Conservation (phyloP, 2,797 vertebrate genomes). For the Bradypodion ventrale region DNA sequence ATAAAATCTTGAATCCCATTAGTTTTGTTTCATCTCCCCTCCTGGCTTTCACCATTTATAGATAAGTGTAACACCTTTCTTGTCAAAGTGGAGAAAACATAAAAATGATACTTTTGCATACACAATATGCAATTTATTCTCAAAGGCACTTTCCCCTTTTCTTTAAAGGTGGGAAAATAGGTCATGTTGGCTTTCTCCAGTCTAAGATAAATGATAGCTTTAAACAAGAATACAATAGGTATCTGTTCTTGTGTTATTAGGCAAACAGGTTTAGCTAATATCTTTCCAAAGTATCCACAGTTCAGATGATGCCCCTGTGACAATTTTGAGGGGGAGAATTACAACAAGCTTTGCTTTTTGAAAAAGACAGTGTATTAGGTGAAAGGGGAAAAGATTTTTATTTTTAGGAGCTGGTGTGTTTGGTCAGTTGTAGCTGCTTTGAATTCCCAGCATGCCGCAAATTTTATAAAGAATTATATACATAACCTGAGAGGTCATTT, state of each 20-base stretch:
- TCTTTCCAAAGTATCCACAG: conserved; percentile 43
- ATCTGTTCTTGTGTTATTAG: conserved; percentile 28
- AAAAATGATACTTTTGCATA: conserved; percentile 33
- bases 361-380: background rate
- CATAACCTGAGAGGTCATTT: background rate
- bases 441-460: background rate
- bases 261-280: conserved; percentile 52
- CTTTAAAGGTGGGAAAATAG: background rate
- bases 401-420: background rate
- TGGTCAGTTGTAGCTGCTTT: background rate
- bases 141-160: background rate
- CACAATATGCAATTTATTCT: conserved; percentile 31
- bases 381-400: background rate
- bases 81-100: conserved; percentile 28
- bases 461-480: background rate
- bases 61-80: conserved; percentile 32
- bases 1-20: conserved; percentile 22
- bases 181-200: conserved; percentile 11
- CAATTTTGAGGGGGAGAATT: background rate
- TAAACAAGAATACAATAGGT: background rate
- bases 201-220: conserved; percentile 44
- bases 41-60: conserved; percentile 11
- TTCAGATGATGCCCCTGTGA: conserved; percentile 19
- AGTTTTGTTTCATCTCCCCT: background rate
- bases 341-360: conserved; percentile 15